These are phyloP conservation scores for Podarcis lilfordi DNA, from an alignment of 2,797 vertebrate species.

Conservation along the genomic window DNA sequence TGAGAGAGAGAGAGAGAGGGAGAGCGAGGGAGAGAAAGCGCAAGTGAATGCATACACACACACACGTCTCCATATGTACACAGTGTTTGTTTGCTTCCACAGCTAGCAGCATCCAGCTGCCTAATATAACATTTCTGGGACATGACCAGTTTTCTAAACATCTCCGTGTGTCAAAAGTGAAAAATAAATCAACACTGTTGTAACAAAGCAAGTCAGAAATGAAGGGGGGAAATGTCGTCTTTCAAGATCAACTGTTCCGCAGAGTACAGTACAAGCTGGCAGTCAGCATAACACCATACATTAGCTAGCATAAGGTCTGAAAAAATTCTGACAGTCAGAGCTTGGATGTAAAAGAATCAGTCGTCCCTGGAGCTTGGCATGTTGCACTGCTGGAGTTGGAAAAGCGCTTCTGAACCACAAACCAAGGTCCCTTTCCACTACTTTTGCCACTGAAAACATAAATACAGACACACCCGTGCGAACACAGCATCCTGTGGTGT, in stretches of 20 bases:
- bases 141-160: conserved; percentile 37
- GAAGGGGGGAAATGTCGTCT: conserved; percentile 47
- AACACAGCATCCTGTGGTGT: neutral
- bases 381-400: conserved; percentile 28
- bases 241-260: conserved; percentile 64
- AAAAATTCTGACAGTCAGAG: conserved; percentile 39
- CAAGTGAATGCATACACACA: neutral
- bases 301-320: conserved; percentile 48
- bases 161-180: conserved; percentile 48
- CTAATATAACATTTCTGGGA: conserved; percentile 63
- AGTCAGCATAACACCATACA: conserved; percentile 41
- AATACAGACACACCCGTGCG: neutral
- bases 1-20: too few species aligned
- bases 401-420: conserved; percentile 19
- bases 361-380: neutral
- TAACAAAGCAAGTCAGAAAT: conserved; percentile 65
- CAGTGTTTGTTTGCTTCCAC: conserved; percentile 20
- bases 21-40: too few species aligned
- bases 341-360: conserved; percentile 39
- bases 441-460: neutral
- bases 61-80: neutral
- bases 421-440: conserved; percentile 2
- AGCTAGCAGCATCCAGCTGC: neutral
- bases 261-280: conserved; percentile 51
- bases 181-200: conserved; percentile 63